Conservation (phyloP, 2,888 invertebrate species). For the Caenorhabditis doughertyi region DNA sequence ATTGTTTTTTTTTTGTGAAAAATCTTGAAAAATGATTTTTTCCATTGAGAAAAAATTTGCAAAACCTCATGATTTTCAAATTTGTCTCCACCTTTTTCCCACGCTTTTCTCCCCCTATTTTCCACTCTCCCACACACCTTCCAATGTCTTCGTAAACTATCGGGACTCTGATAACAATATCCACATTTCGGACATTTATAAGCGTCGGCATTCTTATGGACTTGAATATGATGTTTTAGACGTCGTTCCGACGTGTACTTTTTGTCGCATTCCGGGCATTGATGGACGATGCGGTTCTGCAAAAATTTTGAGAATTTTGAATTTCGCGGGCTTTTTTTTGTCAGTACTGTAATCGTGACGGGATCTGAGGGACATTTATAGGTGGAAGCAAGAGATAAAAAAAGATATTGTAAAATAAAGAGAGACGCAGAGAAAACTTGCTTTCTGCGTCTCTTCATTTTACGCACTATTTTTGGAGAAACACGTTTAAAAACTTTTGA, state of each 20-base stretch:
- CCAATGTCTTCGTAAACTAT: conserved; percentile 56
- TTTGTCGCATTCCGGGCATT: conserved; percentile 46
- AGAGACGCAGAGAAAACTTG: too few species aligned
- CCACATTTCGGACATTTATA: conserved; percentile 57
- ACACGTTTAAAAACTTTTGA: too few species aligned
- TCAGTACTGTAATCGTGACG: too few species aligned
- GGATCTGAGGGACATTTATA: too few species aligned
- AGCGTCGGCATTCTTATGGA: conserved; percentile 53
- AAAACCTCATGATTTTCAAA: too few species aligned
- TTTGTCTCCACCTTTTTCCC: not conserved
- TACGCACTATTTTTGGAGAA: too few species aligned
- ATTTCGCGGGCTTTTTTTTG: too few species aligned
- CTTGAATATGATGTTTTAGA: conserved; percentile 49
- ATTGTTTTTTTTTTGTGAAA: conserved; percentile 4
- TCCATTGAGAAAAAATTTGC: too few species aligned
- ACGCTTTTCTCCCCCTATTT: not conserved
- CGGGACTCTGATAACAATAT: conserved; percentile 62
- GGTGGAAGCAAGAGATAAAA: too few species aligned
- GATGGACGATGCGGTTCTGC: conserved; percentile 21
- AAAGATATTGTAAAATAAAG: too few species aligned
- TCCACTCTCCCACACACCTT: conserved; percentile 33
- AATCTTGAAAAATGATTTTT: too few species aligned
- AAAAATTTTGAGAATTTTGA: not conserved
- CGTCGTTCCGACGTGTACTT: conserved; percentile 52
- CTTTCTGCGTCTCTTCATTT: too few species aligned